Evolutionary conservation across 2,113 vertebrate species (phyloP), one percentile per base, ranked within the genome.

Genomic region (Donacobius atricapilla): DNA sequence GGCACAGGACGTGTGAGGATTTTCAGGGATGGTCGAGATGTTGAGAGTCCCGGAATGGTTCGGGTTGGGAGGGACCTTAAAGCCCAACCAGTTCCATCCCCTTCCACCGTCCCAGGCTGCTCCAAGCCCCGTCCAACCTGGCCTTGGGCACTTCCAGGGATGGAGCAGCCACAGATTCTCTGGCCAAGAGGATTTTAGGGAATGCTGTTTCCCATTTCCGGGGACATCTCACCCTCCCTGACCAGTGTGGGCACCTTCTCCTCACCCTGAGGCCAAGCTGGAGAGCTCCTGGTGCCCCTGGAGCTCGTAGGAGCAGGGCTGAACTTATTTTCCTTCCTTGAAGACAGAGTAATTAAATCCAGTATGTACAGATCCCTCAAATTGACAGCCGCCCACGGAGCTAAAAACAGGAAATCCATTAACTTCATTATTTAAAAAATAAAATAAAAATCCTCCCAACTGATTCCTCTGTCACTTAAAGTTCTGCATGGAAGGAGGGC

Each of bases 391-490:
- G 92, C 97, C 97, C 96, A 95, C 97, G 68, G 96, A 95, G 94
- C 91, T 95, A 90, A 96, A 97, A 95, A 95, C 93, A 96, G 97
- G 97, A 96, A 97, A 96, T 87, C 97, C 97, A 97, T 98, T 98
- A 98, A 92, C 83, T 96, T 96, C 92, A 95, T 93, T 73, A 96
- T 94, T 96, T 93, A 90, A 96, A 95, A 96, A 96, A 94, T 90
- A 89, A 94, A 94, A 96, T 96, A 94, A 96, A 96, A 95, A 94
- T 92, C 95, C 92, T 97, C 95, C 95, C 94, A 91, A 79, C 90
- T 97, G 95, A 97, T 95, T 97, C 96, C 90, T 93, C 97, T 97
- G 97, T 97, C 97, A 97, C 83, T 97, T 97, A 80, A 86, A 96
- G 93, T 94, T 97, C 85, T 97, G 72, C 93, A 83, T 95, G 90